Evolutionary conservation across 2,113 vertebrate genomes (phyloP).

Genomic region (Cairina moschata): DNA sequence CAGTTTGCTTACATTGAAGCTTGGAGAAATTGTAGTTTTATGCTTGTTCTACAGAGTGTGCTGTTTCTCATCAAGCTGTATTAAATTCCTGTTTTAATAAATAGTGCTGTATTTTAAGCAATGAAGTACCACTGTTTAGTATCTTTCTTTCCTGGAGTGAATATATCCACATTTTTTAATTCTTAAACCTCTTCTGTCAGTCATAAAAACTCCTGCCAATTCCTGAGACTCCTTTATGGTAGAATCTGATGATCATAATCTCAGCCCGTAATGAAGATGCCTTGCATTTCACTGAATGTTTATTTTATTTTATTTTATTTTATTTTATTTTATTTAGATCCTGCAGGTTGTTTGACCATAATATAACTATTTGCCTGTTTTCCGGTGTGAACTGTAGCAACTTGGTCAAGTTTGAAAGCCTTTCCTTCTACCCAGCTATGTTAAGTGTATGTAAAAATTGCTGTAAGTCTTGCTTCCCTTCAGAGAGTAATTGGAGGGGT

Average conservation of each 20-base stretch:
- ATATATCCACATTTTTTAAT: neutral
- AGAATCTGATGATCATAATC: neutral
- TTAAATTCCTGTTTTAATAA: slow-evolving; percentile 46
- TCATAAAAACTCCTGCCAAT: neutral
- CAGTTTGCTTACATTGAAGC: slow-evolving; percentile 53
- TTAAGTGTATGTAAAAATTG: neutral
- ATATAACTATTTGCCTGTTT: slow-evolving; percentile 10
- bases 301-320: too few species aligned
- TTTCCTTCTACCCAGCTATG: neutral
- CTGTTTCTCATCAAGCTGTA: slow-evolving; percentile 51
- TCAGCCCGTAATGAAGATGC: neutral
- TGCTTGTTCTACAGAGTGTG: slow-evolving; percentile 27
- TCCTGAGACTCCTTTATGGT: neutral
- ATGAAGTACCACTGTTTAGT: neutral
- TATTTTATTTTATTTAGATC: neutral
- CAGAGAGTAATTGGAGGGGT: neutral
- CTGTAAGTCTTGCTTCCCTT: neutral
- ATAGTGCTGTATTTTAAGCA: slow-evolving; percentile 42
- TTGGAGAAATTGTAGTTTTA: slow-evolving; percentile 51
- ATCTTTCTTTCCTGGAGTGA: slow-evolving; percentile 5
- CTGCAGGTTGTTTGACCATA: neutral
- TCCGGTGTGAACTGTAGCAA: neutral
- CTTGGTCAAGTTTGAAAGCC: neutral
- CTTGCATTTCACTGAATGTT: neutral
- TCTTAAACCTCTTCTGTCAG: neutral